Evolutionary conservation across 2,113 vertebrate species (phyloP).

Genomic region (Spermophilus dauricus): DNA sequence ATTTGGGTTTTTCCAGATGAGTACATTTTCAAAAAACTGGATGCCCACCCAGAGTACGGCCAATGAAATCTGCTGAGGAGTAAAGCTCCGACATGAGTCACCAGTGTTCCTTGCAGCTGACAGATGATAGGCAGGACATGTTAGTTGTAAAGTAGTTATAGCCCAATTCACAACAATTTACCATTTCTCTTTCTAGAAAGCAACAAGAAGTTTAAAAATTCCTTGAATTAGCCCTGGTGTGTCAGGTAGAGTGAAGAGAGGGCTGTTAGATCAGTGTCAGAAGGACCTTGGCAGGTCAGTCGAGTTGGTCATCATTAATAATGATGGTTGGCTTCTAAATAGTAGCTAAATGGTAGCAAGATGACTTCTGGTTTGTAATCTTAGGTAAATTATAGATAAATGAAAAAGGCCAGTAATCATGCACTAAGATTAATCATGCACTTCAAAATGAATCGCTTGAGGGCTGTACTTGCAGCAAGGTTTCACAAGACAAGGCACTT

Average conservation of each 20-base stretch:
- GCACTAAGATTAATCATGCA: conserved; percentile 92
- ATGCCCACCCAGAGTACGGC: conserved; percentile 80
- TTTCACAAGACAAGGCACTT: conserved; percentile 92
- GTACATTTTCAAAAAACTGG: conserved; percentile 83
- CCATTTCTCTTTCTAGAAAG: no score
- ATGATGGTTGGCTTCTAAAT: conserved; percentile 91
- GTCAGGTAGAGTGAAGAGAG: conserved; percentile 74
- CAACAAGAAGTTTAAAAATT: no score
- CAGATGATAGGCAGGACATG: conserved; percentile 83
- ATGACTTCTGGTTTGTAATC: no score
- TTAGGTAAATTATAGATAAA: no score
- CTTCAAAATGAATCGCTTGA: conserved; percentile 90
- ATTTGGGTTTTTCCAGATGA: conserved; percentile 86
- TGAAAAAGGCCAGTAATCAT: conserved; percentile 86
- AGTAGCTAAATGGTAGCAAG: no score
- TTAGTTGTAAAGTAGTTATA: conserved; percentile 91
- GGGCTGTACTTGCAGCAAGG: conserved; percentile 88
- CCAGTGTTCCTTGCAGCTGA: conserved; percentile 85
- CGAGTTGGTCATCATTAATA: conserved; percentile 89
- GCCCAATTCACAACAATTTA: conserved; percentile 88
- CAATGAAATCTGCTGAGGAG: conserved; percentile 75
- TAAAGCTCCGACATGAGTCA: conserved; percentile 86
- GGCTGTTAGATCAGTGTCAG: no score
- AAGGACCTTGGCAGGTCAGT: conserved; percentile 86
- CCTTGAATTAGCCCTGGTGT: no score